These are phyloP conservation scores for Eciton burchellii DNA, from an alignment of 1,140 invertebrate genomes.

Conservation along the genomic window DNA sequence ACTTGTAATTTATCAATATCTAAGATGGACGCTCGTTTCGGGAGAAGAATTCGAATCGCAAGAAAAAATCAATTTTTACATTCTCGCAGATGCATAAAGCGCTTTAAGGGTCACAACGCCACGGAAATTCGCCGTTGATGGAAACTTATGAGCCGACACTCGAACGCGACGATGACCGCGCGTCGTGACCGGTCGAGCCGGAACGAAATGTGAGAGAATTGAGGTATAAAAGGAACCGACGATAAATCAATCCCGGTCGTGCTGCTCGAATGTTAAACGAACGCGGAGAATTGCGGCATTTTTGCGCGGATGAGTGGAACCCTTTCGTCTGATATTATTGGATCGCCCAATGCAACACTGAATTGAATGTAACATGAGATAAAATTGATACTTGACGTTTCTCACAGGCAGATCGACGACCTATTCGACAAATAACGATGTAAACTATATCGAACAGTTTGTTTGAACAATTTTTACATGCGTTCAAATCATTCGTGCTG, in stretches of 20 bases:
- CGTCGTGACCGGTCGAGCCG: slow-evolving; percentile 53
- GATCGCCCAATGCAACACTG: too few relatives aligned
- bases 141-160: slow-evolving; percentile 16
- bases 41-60: neutral
- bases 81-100: slow-evolving; percentile 7
- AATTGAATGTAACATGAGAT: too few relatives aligned
- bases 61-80: slow-evolving; percentile 26
- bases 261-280: slow-evolving; percentile 9
- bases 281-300: neutral
- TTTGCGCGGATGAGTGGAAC: neutral
- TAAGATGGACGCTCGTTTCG: neutral
- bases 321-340: neutral
- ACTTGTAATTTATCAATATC: neutral
- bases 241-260: slow-evolving; percentile 64
- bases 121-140: slow-evolving; percentile 9
- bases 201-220: slow-evolving; percentile 67
- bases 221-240: slow-evolving; percentile 32
- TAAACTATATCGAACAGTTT: too few relatives aligned
- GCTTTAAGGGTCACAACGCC: slow-evolving; percentile 26
- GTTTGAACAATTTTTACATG: too few relatives aligned
- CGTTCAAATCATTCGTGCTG: too few relatives aligned
- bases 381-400: neutral
- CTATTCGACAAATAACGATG: too few relatives aligned
- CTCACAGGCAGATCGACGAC: neutral
- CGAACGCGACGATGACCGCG: slow-evolving; percentile 34